Evolutionary conservation across 2,888 invertebrate genomes (phyloP).

Genomic region (Vesta saturnalis): DNA sequence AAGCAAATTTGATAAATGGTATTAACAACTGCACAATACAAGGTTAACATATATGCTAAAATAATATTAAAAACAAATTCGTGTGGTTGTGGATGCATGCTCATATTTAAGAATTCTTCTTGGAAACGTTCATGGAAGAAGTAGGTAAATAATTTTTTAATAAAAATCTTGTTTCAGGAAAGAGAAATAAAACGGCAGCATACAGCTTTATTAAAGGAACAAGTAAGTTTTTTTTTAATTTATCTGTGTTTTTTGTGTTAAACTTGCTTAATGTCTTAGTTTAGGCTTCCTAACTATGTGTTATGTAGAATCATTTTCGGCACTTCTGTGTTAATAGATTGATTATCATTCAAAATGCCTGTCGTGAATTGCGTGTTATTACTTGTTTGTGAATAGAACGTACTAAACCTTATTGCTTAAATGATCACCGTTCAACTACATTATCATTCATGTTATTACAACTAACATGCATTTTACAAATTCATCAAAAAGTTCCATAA

Average conservation of each 20-base stretch:
- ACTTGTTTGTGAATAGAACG: neutral
- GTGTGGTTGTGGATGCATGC: no score
- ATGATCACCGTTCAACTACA: no score
- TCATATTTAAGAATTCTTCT: neutral
- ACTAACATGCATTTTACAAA: no score
- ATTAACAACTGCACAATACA: no score
- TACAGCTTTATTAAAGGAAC: conserved; percentile 88
- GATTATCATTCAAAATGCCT: neutral
- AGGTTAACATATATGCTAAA: no score
- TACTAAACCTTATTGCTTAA: no score
- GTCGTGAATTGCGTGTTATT: conserved; percentile 12
- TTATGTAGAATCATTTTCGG: conserved; percentile 3
- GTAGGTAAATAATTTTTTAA: conserved; percentile 5
- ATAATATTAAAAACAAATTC: no score
- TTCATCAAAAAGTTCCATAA: no score
- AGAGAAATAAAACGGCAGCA: conserved; percentile 91
- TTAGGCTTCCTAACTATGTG: conserved; percentile 11
- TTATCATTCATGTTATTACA: no score
- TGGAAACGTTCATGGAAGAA: neutral
- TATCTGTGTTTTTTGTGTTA: conserved; percentile 4
- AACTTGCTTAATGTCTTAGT: conserved; percentile 4
- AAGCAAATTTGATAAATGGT: no score
- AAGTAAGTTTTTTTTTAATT: conserved; percentile 73
- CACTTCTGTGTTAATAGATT: conserved; percentile 7
- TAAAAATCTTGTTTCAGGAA: conserved; percentile 74